Conservation (phyloP, 2,113 vertebrate species). For the Syrrhaptes paradoxus region DNA sequence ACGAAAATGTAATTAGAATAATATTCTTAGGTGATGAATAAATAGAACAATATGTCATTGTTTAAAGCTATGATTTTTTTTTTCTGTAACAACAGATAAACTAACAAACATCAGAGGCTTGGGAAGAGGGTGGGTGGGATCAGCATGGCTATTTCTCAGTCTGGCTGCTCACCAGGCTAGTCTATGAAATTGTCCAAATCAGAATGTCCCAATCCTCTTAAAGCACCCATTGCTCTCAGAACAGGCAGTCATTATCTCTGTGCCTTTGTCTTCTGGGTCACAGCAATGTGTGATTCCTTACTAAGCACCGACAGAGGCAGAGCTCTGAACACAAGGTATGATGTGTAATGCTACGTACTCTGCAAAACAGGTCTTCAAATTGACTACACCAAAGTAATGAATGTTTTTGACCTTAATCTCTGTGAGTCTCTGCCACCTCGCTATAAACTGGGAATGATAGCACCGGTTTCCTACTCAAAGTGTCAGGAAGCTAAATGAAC, state of each 20-base stretch:
- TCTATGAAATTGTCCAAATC: not conserved
- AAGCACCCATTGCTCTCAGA: not conserved
- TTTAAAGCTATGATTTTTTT: not conserved
- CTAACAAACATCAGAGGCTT: not conserved
- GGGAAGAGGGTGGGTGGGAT: not conserved
- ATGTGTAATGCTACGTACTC: not conserved
- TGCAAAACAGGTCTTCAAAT: not conserved
- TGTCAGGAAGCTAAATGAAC: not conserved
- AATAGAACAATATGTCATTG: not conserved
- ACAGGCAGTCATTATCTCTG: not conserved
- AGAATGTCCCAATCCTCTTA: not conserved
- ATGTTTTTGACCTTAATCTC: not conserved
- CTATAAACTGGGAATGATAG: not conserved
- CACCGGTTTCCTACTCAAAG: not conserved
- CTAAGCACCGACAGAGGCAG: not conserved
- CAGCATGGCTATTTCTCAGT: not conserved
- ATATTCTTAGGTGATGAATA: not conserved
- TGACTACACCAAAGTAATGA: not conserved
- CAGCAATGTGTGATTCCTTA: not conserved
- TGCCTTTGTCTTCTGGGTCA: not conserved
- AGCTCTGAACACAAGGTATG: not conserved
- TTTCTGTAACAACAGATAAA: conserved; percentile 30
- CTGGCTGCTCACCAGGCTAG: not conserved
- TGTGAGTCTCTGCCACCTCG: not conserved
- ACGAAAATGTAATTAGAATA: not conserved